phyloP scores from a whole-genome alignment of 2,113 vertebrate species.

The Microtus ochrogaster region DNA sequence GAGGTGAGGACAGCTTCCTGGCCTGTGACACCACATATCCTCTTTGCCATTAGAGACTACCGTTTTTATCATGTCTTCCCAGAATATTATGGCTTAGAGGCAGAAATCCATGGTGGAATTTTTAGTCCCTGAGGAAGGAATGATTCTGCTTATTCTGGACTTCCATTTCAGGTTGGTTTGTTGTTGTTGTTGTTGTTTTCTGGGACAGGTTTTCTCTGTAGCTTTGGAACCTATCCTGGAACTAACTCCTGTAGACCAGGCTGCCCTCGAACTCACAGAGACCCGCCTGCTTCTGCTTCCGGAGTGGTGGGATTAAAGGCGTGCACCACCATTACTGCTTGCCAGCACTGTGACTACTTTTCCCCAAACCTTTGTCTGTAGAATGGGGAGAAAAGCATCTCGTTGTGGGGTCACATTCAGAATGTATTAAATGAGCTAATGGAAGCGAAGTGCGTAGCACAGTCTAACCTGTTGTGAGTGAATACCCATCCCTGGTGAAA shows the following conservation, averaged over 20 bases:
- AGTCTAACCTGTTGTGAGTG: neutral
- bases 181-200: too few species aligned
- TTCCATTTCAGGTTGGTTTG: neutral
- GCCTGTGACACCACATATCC: constrained; percentile 18
- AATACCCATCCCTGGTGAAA: neutral
- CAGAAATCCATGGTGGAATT: neutral
- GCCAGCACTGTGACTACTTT: neutral
- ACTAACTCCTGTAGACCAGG: too few species aligned
- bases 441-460: neutral
- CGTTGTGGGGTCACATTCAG: neutral
- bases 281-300: too few species aligned
- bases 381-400: neutral
- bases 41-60: constrained; percentile 9
- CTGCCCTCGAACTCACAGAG: too few species aligned
- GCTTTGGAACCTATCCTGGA: too few species aligned
- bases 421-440: neutral
- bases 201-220: too few species aligned
- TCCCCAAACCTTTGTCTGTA: constrained; percentile 1
- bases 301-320: too few species aligned
- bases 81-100: neutral
- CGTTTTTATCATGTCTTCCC: neutral
- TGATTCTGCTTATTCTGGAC: neutral
- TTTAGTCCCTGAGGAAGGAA: constrained; percentile 17
- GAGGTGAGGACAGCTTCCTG: constrained; percentile 56
- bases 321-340: neutral